Percentiles rank a stretch among this genome's conserved stretches.
phyloP scores from a whole-genome alignment of 92 coral and sea anemone species.

The Epizoanthus rinbou region DNA sequence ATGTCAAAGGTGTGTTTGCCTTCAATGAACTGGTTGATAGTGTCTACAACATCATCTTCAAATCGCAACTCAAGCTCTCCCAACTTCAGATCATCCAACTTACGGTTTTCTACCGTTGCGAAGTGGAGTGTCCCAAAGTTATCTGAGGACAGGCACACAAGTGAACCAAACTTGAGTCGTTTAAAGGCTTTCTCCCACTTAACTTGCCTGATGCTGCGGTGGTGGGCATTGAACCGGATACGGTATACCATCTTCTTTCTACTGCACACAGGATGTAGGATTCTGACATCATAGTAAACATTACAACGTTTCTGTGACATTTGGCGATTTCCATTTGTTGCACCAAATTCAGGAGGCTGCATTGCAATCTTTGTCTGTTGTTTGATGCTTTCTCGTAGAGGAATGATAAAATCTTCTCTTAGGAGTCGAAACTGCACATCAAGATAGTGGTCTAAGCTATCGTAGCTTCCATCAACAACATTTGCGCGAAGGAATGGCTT shows the following conservation, averaged over 20 bases:
- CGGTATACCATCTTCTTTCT: slow-evolving; percentile 64
- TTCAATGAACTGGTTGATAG: slow-evolving; percentile 38
- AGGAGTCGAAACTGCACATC: slow-evolving; percentile 93
- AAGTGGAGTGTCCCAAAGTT: slow-evolving; percentile 62
- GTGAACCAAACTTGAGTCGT: slow-evolving; percentile 74
- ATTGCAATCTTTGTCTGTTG: slow-evolving; percentile 35
- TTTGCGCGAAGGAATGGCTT: slow-evolving; percentile 87
- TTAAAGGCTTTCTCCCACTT: slow-evolving; percentile 74
- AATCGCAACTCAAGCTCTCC: slow-evolving; percentile 81
- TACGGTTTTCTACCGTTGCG: slow-evolving; percentile 88
- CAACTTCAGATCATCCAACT: slow-evolving; percentile 37
- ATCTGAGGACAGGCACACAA: slow-evolving; percentile 81
- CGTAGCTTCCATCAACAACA: slow-evolving; percentile 61
- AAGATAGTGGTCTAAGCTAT: slow-evolving; percentile 78
- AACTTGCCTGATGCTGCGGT: slow-evolving; percentile 48
- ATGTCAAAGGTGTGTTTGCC: slow-evolving; percentile 61
- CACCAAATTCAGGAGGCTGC: slow-evolving; percentile 37
- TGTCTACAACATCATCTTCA: slow-evolving; percentile 41
- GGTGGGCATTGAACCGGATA: slow-evolving; percentile 60
- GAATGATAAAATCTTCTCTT: slow-evolving; percentile 77
- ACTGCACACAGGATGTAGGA: slow-evolving; percentile 66
- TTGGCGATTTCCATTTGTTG: neutral
- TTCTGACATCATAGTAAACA: slow-evolving; percentile 64
- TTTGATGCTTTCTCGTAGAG: slow-evolving; percentile 69
- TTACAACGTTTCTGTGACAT: slow-evolving; percentile 26